Base-by-base conservation (phyloP, 2,888 invertebrate genomes). In the Parthenolecanium corni region DNA sequence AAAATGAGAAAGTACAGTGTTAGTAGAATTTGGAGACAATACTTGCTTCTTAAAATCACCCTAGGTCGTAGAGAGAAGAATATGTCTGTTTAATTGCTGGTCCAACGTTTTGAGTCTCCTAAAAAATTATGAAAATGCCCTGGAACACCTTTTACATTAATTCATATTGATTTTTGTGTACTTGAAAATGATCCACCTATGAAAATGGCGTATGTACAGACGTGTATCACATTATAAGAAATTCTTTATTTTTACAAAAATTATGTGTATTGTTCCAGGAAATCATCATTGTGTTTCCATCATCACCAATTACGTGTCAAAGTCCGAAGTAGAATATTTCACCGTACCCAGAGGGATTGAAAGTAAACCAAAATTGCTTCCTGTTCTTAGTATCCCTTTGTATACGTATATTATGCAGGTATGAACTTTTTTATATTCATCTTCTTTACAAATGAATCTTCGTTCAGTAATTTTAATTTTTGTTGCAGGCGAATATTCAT, bases 241-340 rank as follows among this genome's bases (percentile, higher is more conserved):
- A n/a, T n/a, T n/a, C n/a, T n/a, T n/a, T n/a, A n/a, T 12, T 65
- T 18, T 64, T 12, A 21, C 36, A 16, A 49, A 52, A 25, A 3
- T 42, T 20, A n/a, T 25, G 16, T 46, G 20, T 6, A 31, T 51
- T 47, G 14, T 51, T 42, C n/a, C 20, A 74, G 76, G 93, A 1
- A 91, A 94, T 73, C 93, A 96, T 71, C 82, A 85, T 70, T 92
- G 92, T 68, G 96, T 94, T 1, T 86, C 91, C 3, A 84, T 89
- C 0, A 98, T 98, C 67, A 96, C 96, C 73, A 96, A 94, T 75
- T 97, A 86, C 73, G 81, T 98, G 68, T 85, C 91, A 20, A 82
- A 82, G 70, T 79, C 82, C 66, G 88, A 89, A 69, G 79, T 98
- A 52, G 87, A 89, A 68, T 87, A 86, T 72, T 95, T 84, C 72